Evolutionary conservation across 2,888 invertebrate species (phyloP).

Genomic region (Agrotis ipsilon): DNA sequence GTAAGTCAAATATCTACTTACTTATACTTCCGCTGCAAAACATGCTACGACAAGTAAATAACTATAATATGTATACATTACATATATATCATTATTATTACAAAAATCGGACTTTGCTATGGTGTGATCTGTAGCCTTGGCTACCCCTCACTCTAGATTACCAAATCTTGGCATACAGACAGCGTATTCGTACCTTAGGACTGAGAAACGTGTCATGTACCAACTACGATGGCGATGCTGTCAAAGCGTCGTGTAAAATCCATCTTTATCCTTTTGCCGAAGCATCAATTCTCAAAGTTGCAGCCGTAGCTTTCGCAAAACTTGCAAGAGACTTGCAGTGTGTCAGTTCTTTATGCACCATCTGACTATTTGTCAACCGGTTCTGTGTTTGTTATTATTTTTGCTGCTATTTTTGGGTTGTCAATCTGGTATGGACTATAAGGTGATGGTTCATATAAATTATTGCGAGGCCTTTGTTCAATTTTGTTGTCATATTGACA

Average conservation of each 20-base stretch:
- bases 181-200: background rate
- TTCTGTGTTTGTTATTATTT: too few species aligned
- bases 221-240: too few species aligned
- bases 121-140: constrained; percentile 17
- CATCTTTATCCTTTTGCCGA: background rate
- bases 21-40: constrained; percentile 16
- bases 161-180: constrained; percentile 11
- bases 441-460: background rate
- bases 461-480: background rate
- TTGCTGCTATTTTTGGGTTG: too few species aligned
- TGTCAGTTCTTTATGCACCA: background rate
- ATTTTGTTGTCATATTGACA: constrained; percentile 1
- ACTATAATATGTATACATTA: too few species aligned
- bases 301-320: too few species aligned
- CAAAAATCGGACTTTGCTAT: constrained; percentile 11
- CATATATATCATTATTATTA: background rate
- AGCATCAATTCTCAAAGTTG: background rate
- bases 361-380: too few species aligned
- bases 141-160: constrained; percentile 7
- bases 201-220: background rate
- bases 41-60: too few species aligned
- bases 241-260: background rate
- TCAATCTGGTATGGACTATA: too few species aligned
- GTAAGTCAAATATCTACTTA: background rate
- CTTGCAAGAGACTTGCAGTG: background rate